These are phyloP conservation scores for Hippopotamus amphibius DNA, from an alignment of 2,113 vertebrate species.

Conservation along the genomic window DNA sequence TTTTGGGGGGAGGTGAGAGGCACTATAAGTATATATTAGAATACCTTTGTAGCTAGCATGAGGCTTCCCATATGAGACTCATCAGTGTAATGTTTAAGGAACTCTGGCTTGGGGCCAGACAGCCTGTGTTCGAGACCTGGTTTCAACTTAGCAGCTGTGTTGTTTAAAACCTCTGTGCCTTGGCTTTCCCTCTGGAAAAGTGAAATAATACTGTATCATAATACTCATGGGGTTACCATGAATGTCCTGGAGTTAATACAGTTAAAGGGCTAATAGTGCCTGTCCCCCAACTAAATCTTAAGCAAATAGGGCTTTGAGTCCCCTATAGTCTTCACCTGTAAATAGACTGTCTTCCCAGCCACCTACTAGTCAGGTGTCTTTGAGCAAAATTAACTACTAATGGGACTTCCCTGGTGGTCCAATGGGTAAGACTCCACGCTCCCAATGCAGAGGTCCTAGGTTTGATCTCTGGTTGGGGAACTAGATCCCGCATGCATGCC, in stretches of 20 bases:
- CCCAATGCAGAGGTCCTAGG: no score
- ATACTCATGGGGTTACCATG: background rate
- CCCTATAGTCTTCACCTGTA: background rate
- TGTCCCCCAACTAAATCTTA: background rate
- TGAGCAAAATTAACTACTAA: constrained; percentile 11
- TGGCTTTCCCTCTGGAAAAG: constrained; percentile 21
- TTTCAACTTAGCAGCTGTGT: background rate
- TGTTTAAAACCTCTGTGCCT: background rate
- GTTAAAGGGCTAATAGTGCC: background rate
- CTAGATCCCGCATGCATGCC: no score
- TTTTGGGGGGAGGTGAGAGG: background rate
- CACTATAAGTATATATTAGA: background rate
- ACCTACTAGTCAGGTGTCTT: background rate
- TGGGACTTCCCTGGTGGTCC: no score
- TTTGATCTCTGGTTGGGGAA: no score
- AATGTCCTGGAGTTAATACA: constrained; percentile 11
- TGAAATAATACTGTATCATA: background rate
- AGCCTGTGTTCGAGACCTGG: background rate
- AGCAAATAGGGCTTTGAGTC: background rate
- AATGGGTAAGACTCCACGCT: no score
- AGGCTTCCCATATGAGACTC: background rate
- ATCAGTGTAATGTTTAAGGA: background rate
- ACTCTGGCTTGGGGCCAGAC: background rate
- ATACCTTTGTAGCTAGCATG: background rate
- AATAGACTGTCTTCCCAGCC: background rate